A percentile compares a stretch with the other conserved stretches of the same genome.
These are phyloP conservation scores for Craniophora ligustri DNA, from an alignment of 2,888 invertebrate species.

Conservation along the genomic window DNA sequence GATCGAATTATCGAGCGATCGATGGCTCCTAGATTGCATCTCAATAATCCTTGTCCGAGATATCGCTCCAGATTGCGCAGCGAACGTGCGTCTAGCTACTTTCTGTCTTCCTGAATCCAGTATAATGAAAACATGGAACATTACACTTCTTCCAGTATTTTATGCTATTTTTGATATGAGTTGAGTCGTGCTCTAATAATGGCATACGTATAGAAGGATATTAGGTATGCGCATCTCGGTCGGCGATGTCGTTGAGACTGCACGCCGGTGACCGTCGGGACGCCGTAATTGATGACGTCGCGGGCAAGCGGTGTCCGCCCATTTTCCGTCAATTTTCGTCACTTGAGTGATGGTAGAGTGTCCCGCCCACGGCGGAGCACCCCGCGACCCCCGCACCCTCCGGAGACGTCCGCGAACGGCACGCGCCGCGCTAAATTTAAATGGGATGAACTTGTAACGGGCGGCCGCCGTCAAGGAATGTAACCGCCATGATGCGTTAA, in stretches of 20 bases:
- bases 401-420: constrained; percentile 72
- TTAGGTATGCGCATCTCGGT: constrained; percentile 79
- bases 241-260: constrained; percentile 68
- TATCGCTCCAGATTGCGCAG: constrained; percentile 76
- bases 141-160: constrained; percentile 26
- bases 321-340: constrained; percentile 89
- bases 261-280: constrained; percentile 84
- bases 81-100: constrained; percentile 73
- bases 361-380: constrained; percentile 75
- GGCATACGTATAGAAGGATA: constrained; percentile 71
- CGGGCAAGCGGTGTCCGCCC: constrained; percentile 87
- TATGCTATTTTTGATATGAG: constrained; percentile 47
- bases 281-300: constrained; percentile 88
- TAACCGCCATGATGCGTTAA: constrained; percentile 81
- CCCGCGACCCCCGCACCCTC: constrained; percentile 55
- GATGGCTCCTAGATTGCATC: constrained; percentile 86
- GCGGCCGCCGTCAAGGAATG: constrained; percentile 82
- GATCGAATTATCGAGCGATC: constrained; percentile 84
- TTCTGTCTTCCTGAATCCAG: constrained; percentile 74
- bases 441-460: constrained; percentile 87
- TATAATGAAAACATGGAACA: constrained; percentile 62
- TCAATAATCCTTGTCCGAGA: constrained; percentile 84
- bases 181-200: constrained; percentile 69
- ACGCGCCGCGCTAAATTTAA: constrained; percentile 88
- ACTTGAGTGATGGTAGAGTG: constrained; percentile 87